Conservation (phyloP, 2,113 vertebrate species). For the Alethe diademata region DNA sequence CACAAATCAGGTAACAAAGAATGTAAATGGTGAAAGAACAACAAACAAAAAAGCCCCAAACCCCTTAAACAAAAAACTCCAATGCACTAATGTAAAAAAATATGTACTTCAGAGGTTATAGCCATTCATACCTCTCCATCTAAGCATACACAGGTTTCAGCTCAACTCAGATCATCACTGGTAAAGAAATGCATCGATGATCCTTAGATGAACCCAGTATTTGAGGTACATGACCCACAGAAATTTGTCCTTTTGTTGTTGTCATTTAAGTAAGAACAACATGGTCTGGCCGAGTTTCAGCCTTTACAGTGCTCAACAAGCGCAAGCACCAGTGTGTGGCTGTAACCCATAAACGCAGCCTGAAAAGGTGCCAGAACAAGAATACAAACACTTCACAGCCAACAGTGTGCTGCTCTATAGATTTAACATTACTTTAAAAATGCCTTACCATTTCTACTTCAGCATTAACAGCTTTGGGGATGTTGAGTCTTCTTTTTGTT, state of each 20-base stretch:
- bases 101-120: accelerated
- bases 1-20: background rate
- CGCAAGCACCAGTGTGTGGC: background rate
- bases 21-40: background rate
- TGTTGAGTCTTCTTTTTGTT: background rate
- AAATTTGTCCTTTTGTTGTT: background rate
- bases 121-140: background rate
- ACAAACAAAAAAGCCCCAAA: background rate
- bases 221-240: background rate
- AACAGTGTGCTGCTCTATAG: background rate
- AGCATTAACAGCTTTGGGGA: background rate
- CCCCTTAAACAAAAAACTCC: background rate
- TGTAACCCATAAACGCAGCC: background rate
- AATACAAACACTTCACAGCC: background rate
- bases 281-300: background rate
- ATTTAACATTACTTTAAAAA: background rate
- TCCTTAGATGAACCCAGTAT: background rate
- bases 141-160: background rate
- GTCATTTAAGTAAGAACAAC: background rate
- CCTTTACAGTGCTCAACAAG: background rate
- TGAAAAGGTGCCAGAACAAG: background rate
- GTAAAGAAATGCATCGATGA: background rate
- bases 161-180: background rate
- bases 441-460: background rate
- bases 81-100: background rate